These are phyloP conservation scores for Intellagama lesueurii DNA, from an alignment of 2,797 vertebrate genomes.

Conservation along the genomic window DNA sequence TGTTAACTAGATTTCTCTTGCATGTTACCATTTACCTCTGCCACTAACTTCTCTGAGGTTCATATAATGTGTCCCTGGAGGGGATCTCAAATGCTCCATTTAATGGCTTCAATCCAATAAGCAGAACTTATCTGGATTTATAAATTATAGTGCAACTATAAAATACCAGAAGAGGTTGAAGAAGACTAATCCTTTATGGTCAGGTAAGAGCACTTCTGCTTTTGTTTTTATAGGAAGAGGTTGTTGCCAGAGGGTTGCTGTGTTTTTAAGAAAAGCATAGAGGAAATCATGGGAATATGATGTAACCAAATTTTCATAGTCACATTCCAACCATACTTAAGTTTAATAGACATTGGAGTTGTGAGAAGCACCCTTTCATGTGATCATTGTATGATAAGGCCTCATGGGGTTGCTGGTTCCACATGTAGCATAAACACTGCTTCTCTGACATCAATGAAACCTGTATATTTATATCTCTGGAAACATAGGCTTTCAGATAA, in stretches of 20 bases:
- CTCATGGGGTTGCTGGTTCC: not conserved
- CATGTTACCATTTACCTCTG: constrained; percentile 47
- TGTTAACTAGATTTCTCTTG: constrained; percentile 42
- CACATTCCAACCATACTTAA: not conserved
- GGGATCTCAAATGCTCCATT: constrained; percentile 13
- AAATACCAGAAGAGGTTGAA: constrained; percentile 29
- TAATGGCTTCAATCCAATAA: constrained; percentile 25
- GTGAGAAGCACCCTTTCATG: not conserved
- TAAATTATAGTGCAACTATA: constrained; percentile 29
- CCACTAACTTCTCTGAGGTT: constrained; percentile 34
- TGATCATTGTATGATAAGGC: not conserved
- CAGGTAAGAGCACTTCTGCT: not conserved
- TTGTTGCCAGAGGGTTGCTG: not conserved
- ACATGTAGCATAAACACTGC: not conserved
- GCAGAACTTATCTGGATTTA: constrained; percentile 23
- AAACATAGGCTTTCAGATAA: not conserved
- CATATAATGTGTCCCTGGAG: constrained; percentile 17
- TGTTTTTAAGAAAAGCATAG: not conserved
- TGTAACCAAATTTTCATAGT: constrained; percentile 1
- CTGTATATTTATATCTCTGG: not conserved
- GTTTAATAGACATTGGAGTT: too few relatives aligned
- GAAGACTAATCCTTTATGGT: constrained; percentile 10
- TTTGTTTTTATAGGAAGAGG: constrained; percentile 1
- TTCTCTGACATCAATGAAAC: not conserved
- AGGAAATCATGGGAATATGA: not conserved